These are phyloP conservation scores for Drosophila macrospina DNA, from an alignment of 2,888 invertebrate genomes.

Conservation along the genomic window DNA sequence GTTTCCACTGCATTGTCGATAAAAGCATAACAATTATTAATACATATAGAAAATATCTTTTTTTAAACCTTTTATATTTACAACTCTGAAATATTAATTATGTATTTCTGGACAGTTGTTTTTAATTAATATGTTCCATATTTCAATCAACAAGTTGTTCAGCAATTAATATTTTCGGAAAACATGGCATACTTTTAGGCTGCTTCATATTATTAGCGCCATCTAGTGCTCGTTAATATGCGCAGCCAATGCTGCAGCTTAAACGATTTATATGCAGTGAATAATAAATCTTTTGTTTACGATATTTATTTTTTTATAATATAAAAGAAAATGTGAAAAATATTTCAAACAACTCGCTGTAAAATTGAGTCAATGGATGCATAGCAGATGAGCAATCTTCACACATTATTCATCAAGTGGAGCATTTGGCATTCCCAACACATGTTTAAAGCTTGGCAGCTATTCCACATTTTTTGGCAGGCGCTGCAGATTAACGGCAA, in stretches of 20 bases:
- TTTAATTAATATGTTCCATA: no score
- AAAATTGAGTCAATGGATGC: constrained; percentile 7
- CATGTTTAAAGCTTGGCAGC: constrained; percentile 42
- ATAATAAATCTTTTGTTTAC: neutral
- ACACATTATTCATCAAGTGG: constrained; percentile 16
- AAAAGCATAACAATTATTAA: no score
- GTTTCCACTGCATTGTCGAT: no score
- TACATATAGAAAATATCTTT: no score
- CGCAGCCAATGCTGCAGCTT: neutral
- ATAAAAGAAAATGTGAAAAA: neutral
- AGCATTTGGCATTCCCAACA: constrained; percentile 44
- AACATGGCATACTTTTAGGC: no score
- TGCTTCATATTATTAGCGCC: no score
- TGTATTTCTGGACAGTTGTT: no score
- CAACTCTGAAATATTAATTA: no score
- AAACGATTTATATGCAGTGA: neutral
- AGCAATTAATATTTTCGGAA: no score
- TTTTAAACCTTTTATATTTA: no score
- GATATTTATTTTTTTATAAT: neutral
- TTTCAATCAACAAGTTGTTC: no score
- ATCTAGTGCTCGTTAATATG: constrained; percentile 24
- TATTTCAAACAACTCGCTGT: neutral
- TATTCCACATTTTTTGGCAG: constrained; percentile 57
- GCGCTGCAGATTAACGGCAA: constrained; percentile 38
- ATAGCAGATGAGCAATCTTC: constrained; percentile 4